phyloP scores from a whole-genome alignment of 2,113 vertebrate species.

The Nanorana parkeri region DNA sequence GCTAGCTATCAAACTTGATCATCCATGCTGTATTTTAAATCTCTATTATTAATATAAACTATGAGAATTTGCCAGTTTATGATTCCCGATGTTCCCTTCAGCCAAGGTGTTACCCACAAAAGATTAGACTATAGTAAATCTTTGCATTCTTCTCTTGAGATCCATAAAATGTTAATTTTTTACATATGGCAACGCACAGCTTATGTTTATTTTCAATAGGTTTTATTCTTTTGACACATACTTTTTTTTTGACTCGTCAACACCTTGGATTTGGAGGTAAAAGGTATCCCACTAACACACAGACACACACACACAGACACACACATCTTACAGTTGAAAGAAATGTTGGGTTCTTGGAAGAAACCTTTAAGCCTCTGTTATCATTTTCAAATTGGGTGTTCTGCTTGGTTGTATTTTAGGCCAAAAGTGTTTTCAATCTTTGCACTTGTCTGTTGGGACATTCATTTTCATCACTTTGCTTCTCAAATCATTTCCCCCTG shows the following conservation, averaged over 20 bases:
- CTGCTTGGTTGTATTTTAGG: conserved; percentile 1
- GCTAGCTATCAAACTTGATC: not conserved
- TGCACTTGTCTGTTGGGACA: conserved; percentile 19
- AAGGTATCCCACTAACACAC: not conserved
- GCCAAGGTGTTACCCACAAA: conserved; percentile 1
- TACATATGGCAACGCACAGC: not conserved
- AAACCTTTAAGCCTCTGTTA: not conserved
- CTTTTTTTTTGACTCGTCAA: conserved; percentile 1
- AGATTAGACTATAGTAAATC: not conserved
- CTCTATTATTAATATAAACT: conserved; percentile 5
- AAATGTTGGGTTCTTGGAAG: not conserved
- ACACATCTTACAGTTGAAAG: not conserved
- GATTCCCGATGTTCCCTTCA: not conserved
- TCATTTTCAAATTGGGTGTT: conserved; percentile 15
- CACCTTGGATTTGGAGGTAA: not conserved
- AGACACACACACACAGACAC: no score
- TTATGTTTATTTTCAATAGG: not conserved
- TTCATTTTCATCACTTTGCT: conserved; percentile 41
- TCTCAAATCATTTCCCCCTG: conserved; percentile 29
- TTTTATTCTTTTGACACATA: conserved; percentile 30
- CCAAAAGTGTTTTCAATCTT: conserved; percentile 29
- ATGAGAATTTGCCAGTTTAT: not conserved
- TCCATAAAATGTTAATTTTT: not conserved
- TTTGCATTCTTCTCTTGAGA: not conserved
- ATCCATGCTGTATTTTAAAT: not conserved